A percentile compares a stretch with the other conserved stretches of the same genome.
These are phyloP conservation scores for Corythornis leucogaster DNA, from an alignment of 2,797 vertebrate genomes.

Conservation along the genomic window DNA sequence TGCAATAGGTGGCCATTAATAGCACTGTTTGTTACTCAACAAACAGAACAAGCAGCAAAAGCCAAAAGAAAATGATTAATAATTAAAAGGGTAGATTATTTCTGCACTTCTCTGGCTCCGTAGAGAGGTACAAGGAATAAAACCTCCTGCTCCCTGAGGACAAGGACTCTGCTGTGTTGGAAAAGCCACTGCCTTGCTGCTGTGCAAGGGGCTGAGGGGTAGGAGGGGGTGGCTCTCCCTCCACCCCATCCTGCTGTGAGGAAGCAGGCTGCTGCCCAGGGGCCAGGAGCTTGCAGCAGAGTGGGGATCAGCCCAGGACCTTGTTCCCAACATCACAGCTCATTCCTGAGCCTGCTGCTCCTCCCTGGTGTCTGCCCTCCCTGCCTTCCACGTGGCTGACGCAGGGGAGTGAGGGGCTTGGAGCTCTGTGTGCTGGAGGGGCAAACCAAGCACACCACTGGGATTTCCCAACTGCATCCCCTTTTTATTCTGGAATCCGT, in stretches of 20 bases:
- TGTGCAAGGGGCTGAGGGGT: not conserved
- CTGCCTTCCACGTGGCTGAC: not conserved
- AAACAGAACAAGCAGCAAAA: not conserved
- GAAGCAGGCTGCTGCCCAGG: not conserved
- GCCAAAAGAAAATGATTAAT: not conserved
- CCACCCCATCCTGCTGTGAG: not conserved
- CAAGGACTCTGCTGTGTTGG: not conserved
- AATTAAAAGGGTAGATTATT: not conserved
- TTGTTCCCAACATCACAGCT: not conserved
- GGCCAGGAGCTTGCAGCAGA: not conserved
- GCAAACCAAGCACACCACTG: not conserved
- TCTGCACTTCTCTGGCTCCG: not conserved
- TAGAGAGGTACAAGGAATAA: not conserved
- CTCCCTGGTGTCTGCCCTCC: conserved; percentile 8
- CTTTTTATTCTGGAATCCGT: not conserved
- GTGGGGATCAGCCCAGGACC: not conserved
- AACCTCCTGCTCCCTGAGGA: not conserved
- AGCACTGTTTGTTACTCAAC: not conserved
- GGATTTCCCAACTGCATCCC: not conserved
- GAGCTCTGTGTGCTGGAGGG: conserved; percentile 19
- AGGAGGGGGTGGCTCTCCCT: not conserved
- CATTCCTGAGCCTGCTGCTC: not conserved
- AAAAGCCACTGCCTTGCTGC: not conserved
- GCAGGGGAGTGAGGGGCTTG: not conserved
- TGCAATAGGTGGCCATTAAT: not conserved